These are phyloP conservation scores for Ictalurus furcatus DNA, from an alignment of 2,113 vertebrate genomes.

Conservation along the genomic window DNA sequence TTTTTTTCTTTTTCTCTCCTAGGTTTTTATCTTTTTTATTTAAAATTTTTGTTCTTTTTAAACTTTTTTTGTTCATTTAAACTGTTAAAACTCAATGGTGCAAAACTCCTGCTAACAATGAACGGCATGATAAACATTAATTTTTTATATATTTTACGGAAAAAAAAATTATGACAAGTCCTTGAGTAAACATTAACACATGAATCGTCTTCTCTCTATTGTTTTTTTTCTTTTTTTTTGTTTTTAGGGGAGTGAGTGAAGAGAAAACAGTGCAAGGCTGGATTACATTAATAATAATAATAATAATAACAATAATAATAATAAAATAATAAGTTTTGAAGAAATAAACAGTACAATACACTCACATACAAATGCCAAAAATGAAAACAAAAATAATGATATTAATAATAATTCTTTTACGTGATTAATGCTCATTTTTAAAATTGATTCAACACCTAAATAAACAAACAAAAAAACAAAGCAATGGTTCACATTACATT, in stretches of 20 bases:
- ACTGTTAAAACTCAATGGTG: slow-evolving; percentile 83
- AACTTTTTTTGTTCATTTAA: too few species aligned
- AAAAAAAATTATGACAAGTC: slow-evolving; percentile 82
- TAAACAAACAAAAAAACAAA: slow-evolving; percentile 58
- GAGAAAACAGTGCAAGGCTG: slow-evolving; percentile 93
- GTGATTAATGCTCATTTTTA: slow-evolving; percentile 63
- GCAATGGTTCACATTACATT: slow-evolving; percentile 93
- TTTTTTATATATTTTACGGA: slow-evolving; percentile 79
- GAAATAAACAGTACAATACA: slow-evolving; percentile 72
- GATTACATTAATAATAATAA: slow-evolving; percentile 76
- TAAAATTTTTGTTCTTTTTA: slow-evolving; percentile 50
- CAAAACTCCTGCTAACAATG: slow-evolving; percentile 87
- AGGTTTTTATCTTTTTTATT: slow-evolving; percentile 53
- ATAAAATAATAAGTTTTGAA: slow-evolving; percentile 63
- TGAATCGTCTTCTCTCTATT: slow-evolving; percentile 86
- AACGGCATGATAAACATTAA: slow-evolving; percentile 93
- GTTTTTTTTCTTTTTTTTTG: slow-evolving; percentile 77
- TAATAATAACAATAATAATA: slow-evolving; percentile 54
- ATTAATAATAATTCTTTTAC: slow-evolving; percentile 13
- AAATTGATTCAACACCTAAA: slow-evolving; percentile 71
- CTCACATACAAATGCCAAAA: slow-evolving; percentile 64
- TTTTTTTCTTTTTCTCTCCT: slow-evolving; percentile 66
- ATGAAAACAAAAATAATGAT: neutral
- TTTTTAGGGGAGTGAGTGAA: slow-evolving; percentile 84
- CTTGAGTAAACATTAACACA: slow-evolving; percentile 99